Base-by-base conservation (phyloP, 23 tunicate species). In the Trididemnum clinides region DNA sequence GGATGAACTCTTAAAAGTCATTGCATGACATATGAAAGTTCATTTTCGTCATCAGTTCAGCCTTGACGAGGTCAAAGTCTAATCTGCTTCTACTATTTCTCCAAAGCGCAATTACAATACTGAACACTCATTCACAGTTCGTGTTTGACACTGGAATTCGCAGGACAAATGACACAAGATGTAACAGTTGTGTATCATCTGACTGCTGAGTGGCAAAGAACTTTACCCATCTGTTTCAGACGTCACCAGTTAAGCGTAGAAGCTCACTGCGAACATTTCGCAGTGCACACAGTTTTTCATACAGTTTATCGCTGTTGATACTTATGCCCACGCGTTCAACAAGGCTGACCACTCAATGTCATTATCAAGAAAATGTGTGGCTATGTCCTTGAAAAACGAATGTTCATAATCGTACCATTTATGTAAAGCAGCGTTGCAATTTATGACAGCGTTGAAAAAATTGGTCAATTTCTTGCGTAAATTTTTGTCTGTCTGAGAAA, bases 121-220 rank as follows among this genome's bases (percentile, higher is more conserved):
- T n/a, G n/a, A n/a, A n/a, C n/a, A n/a, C n/a, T n/a, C n/a, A n/a
- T n/a, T n/a, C n/a, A n/a, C n/a, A n/a, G n/a, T 62, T 62, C 69
- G 69, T 26, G 69, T 62, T 62, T 21, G 69, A 62, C 69, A 62
- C 69, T 62, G 69, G 69, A 62, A 62, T 62, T 62, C 26, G 21
- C 27, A 62, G 69, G 69, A 62, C 69, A 62, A 62, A 21, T 62
- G 69, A 62, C 27, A 62, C 69, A 62, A 62, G 69, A 62, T 26
- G 69, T 62, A 62, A 62, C 69, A 62, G 69, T 62, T 62, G 69
- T 62, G 69, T 15, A 62, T 62, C 69, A 4, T 62, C 69, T 62
- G 69, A 26, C 69, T 62, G 69, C 69, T 62, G 69, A 62, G 69
- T 62, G 69, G 69, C 22, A 62, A 62, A 62, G 69, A 62, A 62